These are phyloP conservation scores for Tinea pellionella DNA, from an alignment of 2,888 invertebrate species.

Conservation along the genomic window DNA sequence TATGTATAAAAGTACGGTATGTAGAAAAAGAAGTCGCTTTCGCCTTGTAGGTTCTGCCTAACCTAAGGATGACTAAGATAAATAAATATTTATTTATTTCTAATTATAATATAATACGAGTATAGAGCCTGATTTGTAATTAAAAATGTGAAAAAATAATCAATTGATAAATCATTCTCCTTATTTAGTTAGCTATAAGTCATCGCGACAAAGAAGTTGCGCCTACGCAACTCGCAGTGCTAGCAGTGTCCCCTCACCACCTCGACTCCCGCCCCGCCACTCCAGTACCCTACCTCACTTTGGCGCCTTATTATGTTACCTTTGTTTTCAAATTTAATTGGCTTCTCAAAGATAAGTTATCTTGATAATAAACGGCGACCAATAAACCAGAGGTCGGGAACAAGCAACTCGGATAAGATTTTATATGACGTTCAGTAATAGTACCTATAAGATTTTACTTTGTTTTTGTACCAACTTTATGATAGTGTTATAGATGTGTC, in stretches of 20 bases:
- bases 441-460: conserved; percentile 21
- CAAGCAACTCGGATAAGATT: conserved; percentile 59
- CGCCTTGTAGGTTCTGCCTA: no score
- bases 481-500: conserved; percentile 8
- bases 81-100: no score
- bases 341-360: conserved; percentile 66
- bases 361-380: conserved; percentile 68
- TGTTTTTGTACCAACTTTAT: conserved; percentile 14
- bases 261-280: conserved; percentile 20
- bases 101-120: no score
- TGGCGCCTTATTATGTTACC: conserved; percentile 68
- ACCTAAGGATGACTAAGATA: no score
- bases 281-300: conserved; percentile 32
- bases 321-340: conserved; percentile 71
- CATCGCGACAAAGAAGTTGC: conserved; percentile 46
- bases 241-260: conserved; percentile 31
- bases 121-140: no score
- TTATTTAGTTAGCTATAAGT: conserved; percentile 18
- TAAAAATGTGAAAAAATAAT: not conserved
- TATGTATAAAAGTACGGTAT: no score
- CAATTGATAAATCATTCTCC: conserved; percentile 23
- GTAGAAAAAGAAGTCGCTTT: no score
- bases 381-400: conserved; percentile 61
- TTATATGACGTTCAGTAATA: conserved; percentile 47
- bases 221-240: conserved; percentile 50